Evolutionary conservation across 2,797 vertebrate genomes (phyloP), one percentile per base, ranked within the genome.

Genomic region (Gobio occitaniae): DNA sequence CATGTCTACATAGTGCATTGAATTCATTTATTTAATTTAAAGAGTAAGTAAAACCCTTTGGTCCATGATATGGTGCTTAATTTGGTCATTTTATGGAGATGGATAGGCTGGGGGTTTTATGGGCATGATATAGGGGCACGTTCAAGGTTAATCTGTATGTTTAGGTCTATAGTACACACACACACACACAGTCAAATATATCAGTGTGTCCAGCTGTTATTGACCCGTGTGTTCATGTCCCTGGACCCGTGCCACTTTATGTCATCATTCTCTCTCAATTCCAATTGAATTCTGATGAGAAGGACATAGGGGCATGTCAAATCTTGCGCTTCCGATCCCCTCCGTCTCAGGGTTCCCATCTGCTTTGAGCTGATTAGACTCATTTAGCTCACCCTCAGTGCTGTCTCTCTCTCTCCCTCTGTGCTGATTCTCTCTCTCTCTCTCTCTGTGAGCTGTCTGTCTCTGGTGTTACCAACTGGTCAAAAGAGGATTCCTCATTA

Each of bases 211-310:
- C 36, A 50, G 71, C 50, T 80, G 54, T 63, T 70, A 54, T 41
- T 78, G 56, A 52, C 21, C 41, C 50, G 38, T n/a, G 44, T 83
- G 74, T 19, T 52, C 66, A 47, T 48, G 38, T 70, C 48, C 44
- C 25, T 41, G 89, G 92, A 88, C 89, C 91, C 88, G 89, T 81
- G 74, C 87, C 88, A 91, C 78, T 84, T 93, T 92, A 94, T 94
- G 93, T 92, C 90, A 94, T 94, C 93, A 93, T 92, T 92, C 90
- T 90, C 89, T 93, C 91, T 92, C 93, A 93, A 92, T 94, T 93
- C 86, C 89, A 91, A 91, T 87, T 89, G 91, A 93, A 91, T 92
- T 92, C 90, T 91, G 93, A 94, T 94, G 93, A 94, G 93, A 90
- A 21, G 36, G 83, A 90, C 25, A 79, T 71, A 47, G 74, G 71